Evolutionary conservation across 1,140 invertebrate genomes (phyloP).

Genomic region (Latrodectus geometricus): DNA sequence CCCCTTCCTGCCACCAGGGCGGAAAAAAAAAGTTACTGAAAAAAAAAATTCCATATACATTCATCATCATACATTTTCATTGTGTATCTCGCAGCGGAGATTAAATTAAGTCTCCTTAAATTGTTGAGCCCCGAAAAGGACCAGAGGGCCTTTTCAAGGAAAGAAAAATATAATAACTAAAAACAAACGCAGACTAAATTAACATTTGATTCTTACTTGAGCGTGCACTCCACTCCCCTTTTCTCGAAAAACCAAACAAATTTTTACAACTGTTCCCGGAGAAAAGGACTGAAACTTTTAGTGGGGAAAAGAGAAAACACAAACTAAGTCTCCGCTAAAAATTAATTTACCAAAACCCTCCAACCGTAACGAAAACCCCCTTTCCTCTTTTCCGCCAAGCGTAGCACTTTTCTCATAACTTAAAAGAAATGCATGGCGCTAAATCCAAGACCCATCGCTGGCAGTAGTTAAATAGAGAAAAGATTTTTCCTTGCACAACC

Average conservation of each 20-base stretch:
- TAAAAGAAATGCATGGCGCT: background rate
- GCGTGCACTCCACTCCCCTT: background rate
- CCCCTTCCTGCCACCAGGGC: no score
- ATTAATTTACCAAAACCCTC: background rate
- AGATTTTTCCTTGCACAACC: background rate
- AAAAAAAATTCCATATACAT: no score
- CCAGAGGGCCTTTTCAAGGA: background rate
- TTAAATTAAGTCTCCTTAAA: background rate
- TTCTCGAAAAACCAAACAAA: background rate
- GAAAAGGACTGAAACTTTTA: background rate
- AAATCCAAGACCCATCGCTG: background rate
- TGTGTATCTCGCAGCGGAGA: no score
- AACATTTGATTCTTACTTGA: background rate
- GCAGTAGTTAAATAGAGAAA: background rate
- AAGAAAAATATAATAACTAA: background rate
- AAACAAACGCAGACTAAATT: background rate
- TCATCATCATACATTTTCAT: no score
- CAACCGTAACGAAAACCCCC: background rate
- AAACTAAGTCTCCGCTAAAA: background rate
- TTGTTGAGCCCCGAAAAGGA: background rate
- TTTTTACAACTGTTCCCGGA: background rate
- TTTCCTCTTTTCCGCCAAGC: background rate
- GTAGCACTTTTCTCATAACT: background rate
- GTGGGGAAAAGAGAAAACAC: background rate
- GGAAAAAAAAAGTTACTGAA: no score